These are phyloP conservation scores for Leistus spinibarbis DNA, from an alignment of 2,888 invertebrate species.

Conservation along the genomic window DNA sequence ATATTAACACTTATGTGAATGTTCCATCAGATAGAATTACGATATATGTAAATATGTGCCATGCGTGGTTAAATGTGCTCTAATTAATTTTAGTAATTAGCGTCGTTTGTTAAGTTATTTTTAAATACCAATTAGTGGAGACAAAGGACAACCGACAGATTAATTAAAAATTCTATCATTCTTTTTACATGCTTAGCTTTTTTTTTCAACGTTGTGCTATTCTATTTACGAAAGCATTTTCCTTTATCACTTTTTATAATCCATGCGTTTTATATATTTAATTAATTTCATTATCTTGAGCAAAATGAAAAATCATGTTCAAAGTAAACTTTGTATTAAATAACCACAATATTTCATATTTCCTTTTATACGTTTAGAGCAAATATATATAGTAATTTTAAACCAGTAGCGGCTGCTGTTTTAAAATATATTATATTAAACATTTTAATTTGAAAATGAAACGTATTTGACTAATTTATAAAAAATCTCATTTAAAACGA, in stretches of 20 bases:
- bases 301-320: background rate
- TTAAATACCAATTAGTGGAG: slow-evolving; percentile 31
- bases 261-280: slow-evolving; percentile 3
- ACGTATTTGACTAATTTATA: no score
- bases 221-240: background rate
- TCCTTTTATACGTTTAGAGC: background rate
- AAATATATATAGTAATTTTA: no score
- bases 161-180: slow-evolving; percentile 27
- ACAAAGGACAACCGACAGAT: slow-evolving; percentile 29
- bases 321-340: slow-evolving; percentile 9
- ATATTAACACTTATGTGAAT: background rate
- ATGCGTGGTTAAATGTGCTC: background rate
- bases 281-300: slow-evolving; percentile 18
- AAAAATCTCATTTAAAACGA: no score
- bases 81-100: slow-evolving; percentile 26
- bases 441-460: no score
- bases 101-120: slow-evolving; percentile 21
- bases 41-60: background rate
- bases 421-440: no score
- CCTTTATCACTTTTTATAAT: background rate
- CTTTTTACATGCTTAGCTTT: background rate
- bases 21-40: background rate
- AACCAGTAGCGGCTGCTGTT: no score
- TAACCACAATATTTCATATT: background rate
- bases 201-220: background rate